Evolutionary conservation across 1,140 invertebrate species (phyloP).

Genomic region (Sminthurinus signatus): DNA sequence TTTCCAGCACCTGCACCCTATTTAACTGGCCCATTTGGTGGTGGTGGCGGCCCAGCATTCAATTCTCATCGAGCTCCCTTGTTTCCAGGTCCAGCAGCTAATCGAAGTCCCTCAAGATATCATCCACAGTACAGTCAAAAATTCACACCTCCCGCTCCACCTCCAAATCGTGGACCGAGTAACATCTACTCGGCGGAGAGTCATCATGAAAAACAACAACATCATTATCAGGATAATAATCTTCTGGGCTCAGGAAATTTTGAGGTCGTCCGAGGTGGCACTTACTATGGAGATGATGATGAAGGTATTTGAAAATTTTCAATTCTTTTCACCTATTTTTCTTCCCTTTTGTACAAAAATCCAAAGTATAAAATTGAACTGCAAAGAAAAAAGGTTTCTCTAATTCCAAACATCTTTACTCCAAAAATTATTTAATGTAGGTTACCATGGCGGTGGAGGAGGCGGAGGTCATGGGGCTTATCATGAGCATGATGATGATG

Average conservation of each 20-base stretch:
- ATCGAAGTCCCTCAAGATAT: conserved; percentile 29
- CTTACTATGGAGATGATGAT: conserved; percentile 65
- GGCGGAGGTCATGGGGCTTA: background rate
- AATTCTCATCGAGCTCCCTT: too few relatives aligned
- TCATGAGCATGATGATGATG: conserved; percentile 33
- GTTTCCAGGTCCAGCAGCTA: too few relatives aligned
- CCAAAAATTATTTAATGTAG: too few relatives aligned
- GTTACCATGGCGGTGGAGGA: conserved; percentile 23
- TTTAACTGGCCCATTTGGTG: conserved; percentile 20
- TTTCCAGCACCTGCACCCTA: conserved; percentile 38
- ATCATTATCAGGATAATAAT: conserved; percentile 36
- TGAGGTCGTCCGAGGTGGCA: conserved; percentile 76
- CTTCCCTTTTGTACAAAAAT: too few relatives aligned
- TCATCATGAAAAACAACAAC: too few relatives aligned
- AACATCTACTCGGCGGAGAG: conserved; percentile 24
- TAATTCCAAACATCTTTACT: too few relatives aligned
- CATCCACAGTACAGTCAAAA: conserved; percentile 30
- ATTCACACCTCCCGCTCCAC: conserved; percentile 12
- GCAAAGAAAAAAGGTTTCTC: too few relatives aligned
- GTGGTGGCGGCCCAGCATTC: conserved; percentile 34
- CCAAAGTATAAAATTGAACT: too few relatives aligned
- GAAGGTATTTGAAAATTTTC: too few relatives aligned
- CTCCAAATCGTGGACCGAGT: conserved; percentile 27
- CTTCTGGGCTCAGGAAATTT: conserved; percentile 81
- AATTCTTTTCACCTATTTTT: too few relatives aligned